phyloP scores from a whole-genome alignment of 2,888 invertebrate species.

The Dorcus hopei region DNA sequence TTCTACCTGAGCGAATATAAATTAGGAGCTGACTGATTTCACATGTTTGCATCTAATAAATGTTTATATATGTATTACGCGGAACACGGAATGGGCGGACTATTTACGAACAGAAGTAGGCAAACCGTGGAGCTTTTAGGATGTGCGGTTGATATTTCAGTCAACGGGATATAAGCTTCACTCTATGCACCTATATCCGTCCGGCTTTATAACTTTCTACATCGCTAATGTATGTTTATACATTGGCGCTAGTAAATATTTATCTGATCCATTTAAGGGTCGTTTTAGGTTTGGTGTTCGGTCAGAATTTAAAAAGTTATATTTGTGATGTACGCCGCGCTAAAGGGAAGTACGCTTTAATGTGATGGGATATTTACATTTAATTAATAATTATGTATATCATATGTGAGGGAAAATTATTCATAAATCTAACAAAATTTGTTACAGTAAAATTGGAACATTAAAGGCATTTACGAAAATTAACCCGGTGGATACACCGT shows the following conservation, averaged over 20 bases:
- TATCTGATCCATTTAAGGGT: too few species aligned
- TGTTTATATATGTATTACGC: conserved; percentile 23
- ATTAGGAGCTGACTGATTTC: conserved; percentile 18
- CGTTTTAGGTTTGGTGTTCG: too few species aligned
- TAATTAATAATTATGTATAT: too few species aligned
- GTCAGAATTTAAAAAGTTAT: too few species aligned
- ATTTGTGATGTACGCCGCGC: too few species aligned
- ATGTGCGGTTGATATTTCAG: conserved; percentile 9
- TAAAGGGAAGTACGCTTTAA: too few species aligned
- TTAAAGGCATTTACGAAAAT: too few species aligned
- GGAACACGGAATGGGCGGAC: conserved; percentile 23
- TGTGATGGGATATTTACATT: too few species aligned
- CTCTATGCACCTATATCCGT: conserved; percentile 1
- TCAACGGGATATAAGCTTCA: conserved; percentile 1
- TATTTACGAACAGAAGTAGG: conserved; percentile 20
- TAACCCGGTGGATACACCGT: too few species aligned
- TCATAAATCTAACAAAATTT: too few species aligned
- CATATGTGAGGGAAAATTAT: too few species aligned
- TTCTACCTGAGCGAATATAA: conserved; percentile 16
- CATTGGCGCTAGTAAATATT: neutral
- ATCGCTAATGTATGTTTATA: neutral
- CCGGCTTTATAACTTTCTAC: neutral
- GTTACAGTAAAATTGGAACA: too few species aligned
- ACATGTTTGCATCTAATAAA: conserved; percentile 23
- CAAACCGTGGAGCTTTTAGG: conserved; percentile 14